Evolutionary conservation across 53 echinoderm and acorn worm genomes (phyloP).

Genomic region (Crossaster papposus): DNA sequence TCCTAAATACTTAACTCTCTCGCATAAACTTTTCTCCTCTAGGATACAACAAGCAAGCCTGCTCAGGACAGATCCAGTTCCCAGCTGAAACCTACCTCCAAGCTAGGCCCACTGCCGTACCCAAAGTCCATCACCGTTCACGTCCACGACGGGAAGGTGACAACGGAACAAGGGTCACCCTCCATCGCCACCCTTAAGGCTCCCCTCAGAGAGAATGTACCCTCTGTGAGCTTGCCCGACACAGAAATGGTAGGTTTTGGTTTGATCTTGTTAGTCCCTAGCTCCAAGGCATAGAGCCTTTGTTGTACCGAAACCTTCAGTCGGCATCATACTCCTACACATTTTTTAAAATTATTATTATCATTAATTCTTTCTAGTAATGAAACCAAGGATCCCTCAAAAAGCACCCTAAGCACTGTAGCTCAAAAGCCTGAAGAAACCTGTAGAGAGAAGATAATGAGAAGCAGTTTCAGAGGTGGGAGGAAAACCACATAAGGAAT

Average conservation of each 20-base stretch:
- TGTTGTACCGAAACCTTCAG: no score
- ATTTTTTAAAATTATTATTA: no score
- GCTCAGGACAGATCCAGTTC: neutral
- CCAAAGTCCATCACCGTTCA: constrained; percentile 24
- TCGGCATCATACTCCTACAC: no score
- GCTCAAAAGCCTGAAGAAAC: no score
- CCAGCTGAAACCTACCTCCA: neutral
- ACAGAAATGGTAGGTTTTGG: neutral
- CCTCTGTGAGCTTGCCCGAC: neutral
- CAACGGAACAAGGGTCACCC: constrained; percentile 15
- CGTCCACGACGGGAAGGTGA: constrained; percentile 23
- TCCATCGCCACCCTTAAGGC: neutral
- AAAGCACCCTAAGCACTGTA: no score
- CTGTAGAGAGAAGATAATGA: no score
- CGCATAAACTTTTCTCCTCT: neutral
- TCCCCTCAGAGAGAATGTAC: constrained; percentile 3
- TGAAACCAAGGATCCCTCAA: no score
- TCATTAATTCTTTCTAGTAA: no score
- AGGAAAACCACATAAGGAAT: no score
- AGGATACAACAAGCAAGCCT: neutral
- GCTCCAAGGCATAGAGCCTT: no score
- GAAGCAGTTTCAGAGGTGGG: no score
- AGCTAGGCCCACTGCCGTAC: neutral
- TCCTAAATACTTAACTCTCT: neutral
- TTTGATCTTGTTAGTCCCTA: no score